Conservation (phyloP, 2,797 vertebrate species). For the Ctenopoma kingsleyae region DNA sequence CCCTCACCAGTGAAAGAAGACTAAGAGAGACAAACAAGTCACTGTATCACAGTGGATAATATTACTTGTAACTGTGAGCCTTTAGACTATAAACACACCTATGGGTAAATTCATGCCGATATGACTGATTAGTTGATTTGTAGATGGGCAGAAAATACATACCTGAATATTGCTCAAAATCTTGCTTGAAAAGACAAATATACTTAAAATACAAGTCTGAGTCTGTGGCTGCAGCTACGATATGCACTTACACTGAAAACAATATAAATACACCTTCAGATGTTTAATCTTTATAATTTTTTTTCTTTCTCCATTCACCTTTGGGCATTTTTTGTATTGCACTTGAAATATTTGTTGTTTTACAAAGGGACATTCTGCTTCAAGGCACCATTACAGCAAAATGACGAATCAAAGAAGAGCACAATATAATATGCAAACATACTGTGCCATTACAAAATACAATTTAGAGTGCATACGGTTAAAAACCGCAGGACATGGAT, state of each 20-base stretch:
- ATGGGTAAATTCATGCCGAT: neutral
- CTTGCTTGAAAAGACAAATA: neutral
- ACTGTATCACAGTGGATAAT: constrained; percentile 3
- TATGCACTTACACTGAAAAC: neutral
- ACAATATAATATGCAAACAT: neutral
- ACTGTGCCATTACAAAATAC: neutral
- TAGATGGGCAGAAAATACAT: neutral
- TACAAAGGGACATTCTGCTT: too few species aligned
- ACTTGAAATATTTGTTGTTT: neutral
- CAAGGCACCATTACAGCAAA: neutral
- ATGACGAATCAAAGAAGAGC: neutral
- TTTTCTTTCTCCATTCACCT: too few species aligned
- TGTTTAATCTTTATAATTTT: neutral
- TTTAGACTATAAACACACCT: constrained; percentile 1
- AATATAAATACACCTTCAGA: neutral
- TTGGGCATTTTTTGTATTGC: neutral
- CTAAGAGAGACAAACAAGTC: constrained; percentile 42
- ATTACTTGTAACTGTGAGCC: neutral
- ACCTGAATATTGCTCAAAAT: neutral
- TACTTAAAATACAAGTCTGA: neutral
- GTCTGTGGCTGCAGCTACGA: neutral
- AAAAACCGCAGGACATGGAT: neutral
- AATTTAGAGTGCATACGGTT: too few species aligned
- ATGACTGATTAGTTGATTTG: neutral
- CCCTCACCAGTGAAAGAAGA: constrained; percentile 23